A percentile compares a stretch with the other conserved stretches of the same genome.
Evolutionary conservation across 30 jellyfish, hydroid and myxozoan species (phyloP).

Genomic region (Sanderia malayensis): DNA sequence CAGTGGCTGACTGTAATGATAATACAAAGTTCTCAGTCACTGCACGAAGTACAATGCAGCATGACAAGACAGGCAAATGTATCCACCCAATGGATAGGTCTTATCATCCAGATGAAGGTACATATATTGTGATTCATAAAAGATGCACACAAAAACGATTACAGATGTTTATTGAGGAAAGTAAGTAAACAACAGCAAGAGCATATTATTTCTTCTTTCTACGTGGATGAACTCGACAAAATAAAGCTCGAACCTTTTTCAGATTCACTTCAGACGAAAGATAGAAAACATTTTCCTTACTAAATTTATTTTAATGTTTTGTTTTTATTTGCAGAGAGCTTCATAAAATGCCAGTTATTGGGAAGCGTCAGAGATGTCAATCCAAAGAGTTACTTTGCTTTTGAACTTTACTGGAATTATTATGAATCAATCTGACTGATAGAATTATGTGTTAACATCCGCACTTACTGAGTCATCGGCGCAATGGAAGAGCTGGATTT

Average conservation of each 20-base stretch:
- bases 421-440: not conserved
- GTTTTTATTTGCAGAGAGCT: not conserved
- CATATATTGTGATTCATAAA: constrained; percentile 23
- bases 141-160: constrained; percentile 47
- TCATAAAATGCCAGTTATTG: not conserved
- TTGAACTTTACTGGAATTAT: not conserved
- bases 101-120: constrained; percentile 43
- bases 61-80: constrained; percentile 36
- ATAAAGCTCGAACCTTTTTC: too few species aligned
- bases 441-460: too few species aligned
- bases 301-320: too few species aligned
- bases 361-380: not conserved
- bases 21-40: constrained; percentile 16
- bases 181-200: too few species aligned
- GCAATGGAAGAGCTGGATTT: too few species aligned
- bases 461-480: too few species aligned
- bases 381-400: not conserved
- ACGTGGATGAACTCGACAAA: too few species aligned
- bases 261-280: too few species aligned
- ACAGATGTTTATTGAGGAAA: not conserved
- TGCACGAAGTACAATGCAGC: constrained; percentile 20
- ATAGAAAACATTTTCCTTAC: too few species aligned
- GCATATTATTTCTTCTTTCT: too few species aligned
- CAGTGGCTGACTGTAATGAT: not conserved
- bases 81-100: constrained; percentile 42